A percentile compares a stretch with the other conserved stretches of the same genome.
phyloP scores from a whole-genome alignment of 2,113 vertebrate genomes.

The Carassius gibelio region DNA sequence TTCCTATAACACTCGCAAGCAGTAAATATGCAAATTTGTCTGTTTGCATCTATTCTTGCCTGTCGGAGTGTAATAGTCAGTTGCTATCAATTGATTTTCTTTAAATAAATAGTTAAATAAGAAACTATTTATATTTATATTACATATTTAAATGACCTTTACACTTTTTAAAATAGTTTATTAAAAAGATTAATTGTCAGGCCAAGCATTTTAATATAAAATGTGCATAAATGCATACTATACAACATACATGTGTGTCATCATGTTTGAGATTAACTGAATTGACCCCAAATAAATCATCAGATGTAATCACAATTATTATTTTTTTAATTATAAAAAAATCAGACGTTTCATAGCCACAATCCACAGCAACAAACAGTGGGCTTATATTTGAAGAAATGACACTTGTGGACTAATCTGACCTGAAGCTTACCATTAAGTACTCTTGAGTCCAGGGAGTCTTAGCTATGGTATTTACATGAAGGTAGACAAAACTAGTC shows the following conservation, averaged over 20 bases:
- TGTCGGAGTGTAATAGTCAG: background rate
- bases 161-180: background rate
- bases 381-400: slow-evolving; percentile 1
- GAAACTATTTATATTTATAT: too few relatives aligned
- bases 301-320: background rate
- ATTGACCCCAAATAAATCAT: background rate
- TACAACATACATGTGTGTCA: background rate
- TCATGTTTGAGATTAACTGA: slow-evolving; percentile 10
- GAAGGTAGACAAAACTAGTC: slow-evolving; percentile 20
- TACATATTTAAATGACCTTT: background rate
- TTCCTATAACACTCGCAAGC: background rate
- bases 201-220: background rate
- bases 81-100: background rate
- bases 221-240: background rate
- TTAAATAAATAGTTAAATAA: background rate
- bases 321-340: background rate
- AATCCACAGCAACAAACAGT: background rate
- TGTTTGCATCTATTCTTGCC: background rate
- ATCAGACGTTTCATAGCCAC: background rate
- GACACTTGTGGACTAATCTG: background rate
- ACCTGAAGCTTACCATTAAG: background rate
- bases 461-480: slow-evolving; percentile 5
- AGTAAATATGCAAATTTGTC: background rate
- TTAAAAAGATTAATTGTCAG: background rate
- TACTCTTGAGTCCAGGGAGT: slow-evolving; percentile 12